These are phyloP conservation scores for Pecten maximus DNA, from an alignment of 2,888 invertebrate species.

Conservation along the genomic window DNA sequence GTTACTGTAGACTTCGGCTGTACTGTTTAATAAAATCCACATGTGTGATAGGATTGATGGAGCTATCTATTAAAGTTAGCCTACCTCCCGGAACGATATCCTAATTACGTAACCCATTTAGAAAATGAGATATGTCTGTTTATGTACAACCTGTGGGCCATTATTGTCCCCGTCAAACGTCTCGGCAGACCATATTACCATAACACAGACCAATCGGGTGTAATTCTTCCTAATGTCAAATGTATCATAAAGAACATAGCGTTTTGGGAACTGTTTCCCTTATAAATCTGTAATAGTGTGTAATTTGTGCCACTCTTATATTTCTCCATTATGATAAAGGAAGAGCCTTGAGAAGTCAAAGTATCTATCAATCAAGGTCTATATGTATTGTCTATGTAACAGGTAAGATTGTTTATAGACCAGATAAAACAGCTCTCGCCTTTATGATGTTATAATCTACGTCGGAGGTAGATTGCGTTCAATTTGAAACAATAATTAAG, in stretches of 20 bases:
- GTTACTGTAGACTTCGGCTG: background rate
- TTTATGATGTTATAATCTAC: background rate
- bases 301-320: background rate
- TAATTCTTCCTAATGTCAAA: background rate
- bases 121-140: slow-evolving; percentile 13
- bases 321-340: background rate
- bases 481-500: background rate
- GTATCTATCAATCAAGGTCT: background rate
- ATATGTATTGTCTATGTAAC: too few species aligned
- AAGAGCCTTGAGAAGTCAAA: background rate
- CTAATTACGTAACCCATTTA: slow-evolving; percentile 8
- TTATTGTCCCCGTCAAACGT: background rate
- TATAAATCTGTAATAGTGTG: background rate
- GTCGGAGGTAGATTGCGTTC: background rate
- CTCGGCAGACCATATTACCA: background rate
- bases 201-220: background rate
- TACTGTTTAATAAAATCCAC: background rate
- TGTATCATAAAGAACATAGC: background rate
- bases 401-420: background rate
- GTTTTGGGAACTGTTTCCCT: background rate
- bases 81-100: background rate
- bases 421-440: background rate
- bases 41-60: background rate
- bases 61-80: background rate
- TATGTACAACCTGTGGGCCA: background rate